A percentile compares a stretch with the other conserved stretches of the same genome.
These are phyloP conservation scores for Drosophila heteroneura DNA, from an alignment of 2,888 invertebrate genomes.

Conservation along the genomic window DNA sequence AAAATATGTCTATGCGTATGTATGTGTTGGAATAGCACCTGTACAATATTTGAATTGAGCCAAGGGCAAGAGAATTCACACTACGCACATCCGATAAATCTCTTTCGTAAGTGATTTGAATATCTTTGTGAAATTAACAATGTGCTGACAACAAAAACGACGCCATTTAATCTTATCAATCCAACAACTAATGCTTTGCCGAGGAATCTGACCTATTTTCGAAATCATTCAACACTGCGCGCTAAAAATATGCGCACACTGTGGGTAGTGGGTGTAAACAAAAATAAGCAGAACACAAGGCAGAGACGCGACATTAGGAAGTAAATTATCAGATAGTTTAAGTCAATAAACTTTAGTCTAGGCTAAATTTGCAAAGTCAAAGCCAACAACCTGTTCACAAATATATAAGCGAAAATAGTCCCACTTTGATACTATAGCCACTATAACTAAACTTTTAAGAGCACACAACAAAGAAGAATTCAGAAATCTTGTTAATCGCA, in stretches of 20 bases:
- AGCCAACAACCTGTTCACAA: conserved; percentile 1
- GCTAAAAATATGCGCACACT: conserved; percentile 36
- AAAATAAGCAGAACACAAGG: neutral
- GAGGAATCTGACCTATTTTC: conserved; percentile 65
- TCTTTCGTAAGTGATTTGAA: conserved; percentile 14
- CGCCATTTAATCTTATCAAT: conserved; percentile 59
- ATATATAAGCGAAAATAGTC: neutral
- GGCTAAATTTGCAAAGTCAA: neutral
- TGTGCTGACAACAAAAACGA: conserved; percentile 14
- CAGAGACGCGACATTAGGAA: conserved; percentile 5
- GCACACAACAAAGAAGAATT: neutral
- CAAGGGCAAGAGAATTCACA: neutral
- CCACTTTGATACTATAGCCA: neutral
- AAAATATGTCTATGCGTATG: neutral
- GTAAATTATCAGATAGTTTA: conserved; percentile 26
- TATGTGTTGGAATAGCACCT: neutral
- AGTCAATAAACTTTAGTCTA: conserved; percentile 18
- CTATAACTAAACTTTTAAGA: neutral
- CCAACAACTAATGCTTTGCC: conserved; percentile 34
- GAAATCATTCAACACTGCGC: conserved; percentile 46
- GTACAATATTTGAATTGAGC: neutral
- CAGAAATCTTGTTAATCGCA: neutral
- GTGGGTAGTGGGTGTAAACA: neutral
- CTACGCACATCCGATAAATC: conserved; percentile 6
- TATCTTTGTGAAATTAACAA: conserved; percentile 12